Evolutionary conservation across 2,888 invertebrate genomes (phyloP).

Genomic region (Trissonchulus sp.): DNA sequence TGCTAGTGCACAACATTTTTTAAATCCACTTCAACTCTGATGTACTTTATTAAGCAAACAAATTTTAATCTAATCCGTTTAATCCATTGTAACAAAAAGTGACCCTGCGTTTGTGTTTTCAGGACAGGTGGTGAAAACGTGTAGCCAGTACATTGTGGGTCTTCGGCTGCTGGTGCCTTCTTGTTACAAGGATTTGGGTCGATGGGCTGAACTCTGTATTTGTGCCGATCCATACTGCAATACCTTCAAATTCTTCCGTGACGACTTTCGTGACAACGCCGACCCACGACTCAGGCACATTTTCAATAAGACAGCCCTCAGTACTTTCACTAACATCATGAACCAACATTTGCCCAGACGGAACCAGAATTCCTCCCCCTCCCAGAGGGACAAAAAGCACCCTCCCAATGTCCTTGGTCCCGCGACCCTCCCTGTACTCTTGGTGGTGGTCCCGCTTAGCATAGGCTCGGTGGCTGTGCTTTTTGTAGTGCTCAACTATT

Average conservation of each 20-base stretch:
- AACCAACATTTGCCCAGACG: conserved; percentile 12
- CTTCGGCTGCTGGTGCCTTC: conserved; percentile 14
- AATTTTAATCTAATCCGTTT: too few relatives aligned
- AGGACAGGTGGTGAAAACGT: conserved; percentile 19
- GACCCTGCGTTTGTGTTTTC: too few relatives aligned
- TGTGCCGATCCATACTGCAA: conserved; percentile 26
- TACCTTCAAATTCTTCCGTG: conserved; percentile 20
- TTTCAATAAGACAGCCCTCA: not conserved
- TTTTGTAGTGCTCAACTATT: conserved; percentile 22
- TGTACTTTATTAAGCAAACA: too few relatives aligned
- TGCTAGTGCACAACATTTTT: too few relatives aligned
- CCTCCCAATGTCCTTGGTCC: not conserved
- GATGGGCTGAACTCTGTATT: conserved; percentile 19
- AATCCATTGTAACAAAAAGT: too few relatives aligned
- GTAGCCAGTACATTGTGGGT: not conserved
- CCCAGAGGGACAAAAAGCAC: not conserved
- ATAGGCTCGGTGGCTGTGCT: conserved; percentile 19
- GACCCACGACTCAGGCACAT: not conserved
- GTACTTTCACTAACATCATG: not conserved
- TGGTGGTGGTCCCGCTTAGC: conserved; percentile 17
- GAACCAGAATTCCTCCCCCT: not conserved
- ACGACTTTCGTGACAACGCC: conserved; percentile 15
- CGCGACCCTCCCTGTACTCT: conserved; percentile 6
- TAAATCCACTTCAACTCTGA: too few relatives aligned
- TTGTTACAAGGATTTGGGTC: conserved; percentile 15